These are phyloP conservation scores for Mythimna impura DNA, from an alignment of 2,888 invertebrate species.

Conservation along the genomic window DNA sequence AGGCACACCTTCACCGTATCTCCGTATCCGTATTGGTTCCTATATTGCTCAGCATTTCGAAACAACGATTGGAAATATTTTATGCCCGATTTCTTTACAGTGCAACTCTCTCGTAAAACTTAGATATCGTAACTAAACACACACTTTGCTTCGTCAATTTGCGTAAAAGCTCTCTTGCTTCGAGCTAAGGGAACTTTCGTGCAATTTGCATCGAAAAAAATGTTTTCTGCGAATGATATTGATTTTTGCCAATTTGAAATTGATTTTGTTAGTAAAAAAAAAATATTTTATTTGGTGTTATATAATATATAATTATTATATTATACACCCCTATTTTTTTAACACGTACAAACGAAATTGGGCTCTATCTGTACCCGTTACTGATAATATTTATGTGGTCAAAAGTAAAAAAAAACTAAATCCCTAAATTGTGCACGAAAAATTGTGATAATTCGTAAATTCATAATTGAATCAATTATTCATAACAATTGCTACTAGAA, in stretches of 20 bases:
- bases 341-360: no score
- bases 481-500: no score
- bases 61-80: neutral
- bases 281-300: conserved; percentile 34
- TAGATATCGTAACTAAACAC: conserved; percentile 12
- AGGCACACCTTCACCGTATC: no score
- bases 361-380: no score
- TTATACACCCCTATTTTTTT: no score
- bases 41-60: no score
- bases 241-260: conserved; percentile 10
- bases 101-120: conserved; percentile 31
- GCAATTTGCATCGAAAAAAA: conserved; percentile 11
- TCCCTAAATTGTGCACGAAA: no score
- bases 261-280: neutral
- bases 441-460: no score
- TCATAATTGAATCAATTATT: no score
- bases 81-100: neutral
- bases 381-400: no score
- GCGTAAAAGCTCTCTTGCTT: conserved; percentile 15
- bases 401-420: no score
- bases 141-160: conserved; percentile 25
- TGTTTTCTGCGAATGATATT: conserved; percentile 26
- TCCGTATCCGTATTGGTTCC: no score
- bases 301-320: conserved; percentile 1
- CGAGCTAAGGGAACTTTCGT: neutral